A percentile compares a stretch with the other conserved stretches of the same genome.
Evolutionary conservation across 2,888 invertebrate genomes (phyloP).

Genomic region (Lucinisca nassula): DNA sequence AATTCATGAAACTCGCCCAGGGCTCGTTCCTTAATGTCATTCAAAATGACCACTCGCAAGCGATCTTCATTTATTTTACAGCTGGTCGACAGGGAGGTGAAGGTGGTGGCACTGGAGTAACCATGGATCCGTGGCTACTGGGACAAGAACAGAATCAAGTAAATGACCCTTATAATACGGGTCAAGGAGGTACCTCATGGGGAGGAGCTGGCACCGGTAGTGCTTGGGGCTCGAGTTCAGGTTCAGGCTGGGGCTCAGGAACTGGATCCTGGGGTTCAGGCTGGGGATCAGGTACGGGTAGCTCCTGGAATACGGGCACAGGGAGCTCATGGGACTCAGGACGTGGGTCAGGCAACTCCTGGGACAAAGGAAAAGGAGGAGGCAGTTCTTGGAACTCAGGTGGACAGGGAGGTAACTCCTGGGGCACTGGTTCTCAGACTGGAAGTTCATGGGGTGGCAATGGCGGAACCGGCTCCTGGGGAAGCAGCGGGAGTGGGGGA

Average conservation of each 20-base stretch:
- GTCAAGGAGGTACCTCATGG: neutral
- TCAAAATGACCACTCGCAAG: too few species aligned
- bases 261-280: neutral
- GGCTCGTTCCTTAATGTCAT: too few species aligned
- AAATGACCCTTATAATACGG: neutral
- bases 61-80: neutral
- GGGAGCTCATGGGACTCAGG: neutral
- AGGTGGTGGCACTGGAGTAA: conserved; percentile 39
- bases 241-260: neutral
- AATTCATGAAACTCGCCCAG: too few species aligned
- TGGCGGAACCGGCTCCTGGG: neutral
- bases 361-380: neutral
- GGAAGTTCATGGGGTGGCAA: neutral
- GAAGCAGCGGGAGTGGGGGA: neutral
- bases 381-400: too few species aligned
- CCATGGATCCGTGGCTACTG: conserved; percentile 64
- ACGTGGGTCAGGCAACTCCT: conserved; percentile 10
- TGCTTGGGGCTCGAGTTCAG: neutral
- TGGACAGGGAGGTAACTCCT: neutral
- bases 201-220: neutral
- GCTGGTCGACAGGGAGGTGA: conserved; percentile 18
- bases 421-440: neutral
- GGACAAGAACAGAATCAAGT: conserved; percentile 28
- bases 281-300: neutral
- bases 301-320: neutral